Base-by-base conservation (phyloP, 2,888 invertebrate genomes). In the Sinhomidia bicolor region DNA sequence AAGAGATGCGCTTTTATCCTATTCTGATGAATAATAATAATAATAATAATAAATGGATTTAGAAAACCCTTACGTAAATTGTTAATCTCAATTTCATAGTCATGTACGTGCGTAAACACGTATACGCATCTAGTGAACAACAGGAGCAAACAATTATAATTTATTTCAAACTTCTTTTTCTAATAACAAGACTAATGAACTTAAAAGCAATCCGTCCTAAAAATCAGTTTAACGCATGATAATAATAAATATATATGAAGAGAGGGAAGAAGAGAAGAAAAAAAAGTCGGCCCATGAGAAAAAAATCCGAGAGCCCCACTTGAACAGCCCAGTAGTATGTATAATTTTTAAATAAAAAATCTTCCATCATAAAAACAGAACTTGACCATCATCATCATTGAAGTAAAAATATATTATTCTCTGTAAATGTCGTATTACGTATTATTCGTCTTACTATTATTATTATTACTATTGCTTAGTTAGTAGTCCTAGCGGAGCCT, bases 71-170 rank as follows among this genome's bases (percentile, higher is more conserved):
- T 76, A 17, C 44, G 12, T 44, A 74, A 74, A 44, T 44, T 44
- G 62, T 68, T 74, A 76, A 76, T 76, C 51, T 20, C 47, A 74
- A 74, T 47, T 44, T 74, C 29, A 51, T 44, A 36, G 41, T 71
- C 54, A 51, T 76, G 17, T 51, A 29, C 51, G 76, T 76, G 76
- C 76, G 76, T 76, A 76, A 74, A 47, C 74, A 74, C 74, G 23
- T 47, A n/a, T n/a, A 44, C 74, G 74, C 74, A 47, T 62, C 29
- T 1, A 20, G 0, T 36, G 23, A 74, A 14, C 7, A 47, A 14
- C 7, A 47, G 26, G 26, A 44, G 26, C 26, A 32, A n/a, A 65
- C 6, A n/a, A 32, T n/a, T 65, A n/a, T n/a, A n/a, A n/a, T n/a
- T n/a, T n/a, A n/a, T 7, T 36, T 36, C 36, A 36, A 36, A 36